Conservation (phyloP, 2,797 vertebrate species). For the Eutrigla gurnardus region DNA sequence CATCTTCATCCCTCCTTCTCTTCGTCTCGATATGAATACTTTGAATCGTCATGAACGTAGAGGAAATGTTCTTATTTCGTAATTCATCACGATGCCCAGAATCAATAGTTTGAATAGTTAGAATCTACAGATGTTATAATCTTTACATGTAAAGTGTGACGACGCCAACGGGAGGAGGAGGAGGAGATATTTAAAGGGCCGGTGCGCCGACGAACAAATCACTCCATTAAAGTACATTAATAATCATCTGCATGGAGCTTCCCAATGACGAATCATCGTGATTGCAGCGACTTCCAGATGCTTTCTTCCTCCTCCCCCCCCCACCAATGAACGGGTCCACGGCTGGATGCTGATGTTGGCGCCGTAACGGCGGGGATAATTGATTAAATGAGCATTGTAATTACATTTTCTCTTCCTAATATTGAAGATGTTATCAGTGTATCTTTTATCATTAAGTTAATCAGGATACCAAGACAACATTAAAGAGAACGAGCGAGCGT, state of each 20-base stretch:
- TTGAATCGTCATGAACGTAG: no score
- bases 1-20: no score
- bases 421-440: conserved; percentile 67
- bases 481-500: conserved; percentile 58
- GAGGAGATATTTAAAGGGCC: not conserved
- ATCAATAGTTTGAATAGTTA: no score
- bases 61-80: no score
- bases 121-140: no score
- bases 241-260: conserved; percentile 34
- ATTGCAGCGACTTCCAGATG: conserved; percentile 34
- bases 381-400: conserved; percentile 69
- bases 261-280: conserved; percentile 38
- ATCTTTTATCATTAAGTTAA: conserved; percentile 70
- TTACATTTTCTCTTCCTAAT: conserved; percentile 68
- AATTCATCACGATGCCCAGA: no score
- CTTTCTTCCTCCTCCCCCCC: conserved; percentile 17
- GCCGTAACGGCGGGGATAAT: conserved; percentile 57
- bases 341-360: conserved; percentile 53
- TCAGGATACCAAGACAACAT: conserved; percentile 55
- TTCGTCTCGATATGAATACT: no score
- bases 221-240: conserved; percentile 26
- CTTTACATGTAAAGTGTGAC: no score
- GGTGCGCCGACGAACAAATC: conserved; percentile 13
- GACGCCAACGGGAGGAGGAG: no score
- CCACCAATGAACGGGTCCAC: conserved; percentile 51